phyloP scores from a whole-genome alignment of 1,140 invertebrate genomes.

The Hypsibius dujardini region DNA sequence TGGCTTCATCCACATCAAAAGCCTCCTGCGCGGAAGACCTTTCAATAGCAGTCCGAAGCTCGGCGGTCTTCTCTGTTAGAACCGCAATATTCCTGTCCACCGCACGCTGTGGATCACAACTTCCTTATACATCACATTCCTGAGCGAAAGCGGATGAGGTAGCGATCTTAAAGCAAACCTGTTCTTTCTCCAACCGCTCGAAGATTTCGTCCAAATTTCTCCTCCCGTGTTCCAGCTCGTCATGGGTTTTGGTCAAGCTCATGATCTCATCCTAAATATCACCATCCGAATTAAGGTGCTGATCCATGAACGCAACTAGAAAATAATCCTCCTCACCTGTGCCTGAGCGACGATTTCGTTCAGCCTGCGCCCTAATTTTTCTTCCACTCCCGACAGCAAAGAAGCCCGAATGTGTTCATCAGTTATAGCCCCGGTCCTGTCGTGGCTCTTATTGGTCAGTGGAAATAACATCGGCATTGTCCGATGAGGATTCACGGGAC shows the following conservation, averaged over 20 bases:
- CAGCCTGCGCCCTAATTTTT: slow-evolving; percentile 66
- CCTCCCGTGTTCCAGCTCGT: slow-evolving; percentile 70
- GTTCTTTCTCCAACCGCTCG: slow-evolving; percentile 60
- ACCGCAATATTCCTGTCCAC: slow-evolving; percentile 65
- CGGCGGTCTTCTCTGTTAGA: slow-evolving; percentile 63
- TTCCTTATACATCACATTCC: neutral
- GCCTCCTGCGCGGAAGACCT: slow-evolving; percentile 52
- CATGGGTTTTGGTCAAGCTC: slow-evolving; percentile 64
- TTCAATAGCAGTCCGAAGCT: slow-evolving; percentile 59
- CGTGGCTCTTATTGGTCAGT: slow-evolving; percentile 21
- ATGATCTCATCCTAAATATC: slow-evolving; percentile 62
- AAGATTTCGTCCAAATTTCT: slow-evolving; percentile 61
- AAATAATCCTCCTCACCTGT: slow-evolving; percentile 27
- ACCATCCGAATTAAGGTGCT: too few relatives aligned
- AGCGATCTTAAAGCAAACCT: slow-evolving; percentile 35
- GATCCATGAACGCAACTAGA: slow-evolving; percentile 17
- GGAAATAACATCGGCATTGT: slow-evolving; percentile 20
- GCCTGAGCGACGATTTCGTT: slow-evolving; percentile 72
- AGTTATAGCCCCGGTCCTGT: slow-evolving; percentile 54
- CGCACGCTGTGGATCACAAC: slow-evolving; percentile 38
- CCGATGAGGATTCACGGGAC: neutral
- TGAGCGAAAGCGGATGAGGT: slow-evolving; percentile 23
- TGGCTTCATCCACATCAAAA: slow-evolving; percentile 84
- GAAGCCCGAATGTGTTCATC: slow-evolving; percentile 86
- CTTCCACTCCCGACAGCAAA: slow-evolving; percentile 76